phyloP scores from a whole-genome alignment of 1,140 invertebrate genomes.

The Teleogryllus occipitalis region DNA sequence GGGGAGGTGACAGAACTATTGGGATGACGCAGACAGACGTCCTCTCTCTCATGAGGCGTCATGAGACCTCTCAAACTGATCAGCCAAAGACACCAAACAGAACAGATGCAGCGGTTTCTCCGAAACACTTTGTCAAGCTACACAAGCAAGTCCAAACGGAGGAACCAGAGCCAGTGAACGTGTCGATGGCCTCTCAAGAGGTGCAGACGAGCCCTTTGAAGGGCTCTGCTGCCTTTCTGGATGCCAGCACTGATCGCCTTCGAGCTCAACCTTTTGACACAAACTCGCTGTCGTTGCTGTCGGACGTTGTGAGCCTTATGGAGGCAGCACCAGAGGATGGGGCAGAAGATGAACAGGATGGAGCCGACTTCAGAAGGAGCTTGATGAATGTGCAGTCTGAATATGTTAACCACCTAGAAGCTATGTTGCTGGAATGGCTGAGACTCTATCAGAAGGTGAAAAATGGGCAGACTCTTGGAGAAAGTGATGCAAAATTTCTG shows the following conservation, averaged over 20 bases:
- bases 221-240: not conserved
- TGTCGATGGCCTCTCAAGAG: not conserved
- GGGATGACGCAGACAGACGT: too few species aligned
- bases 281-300: not conserved
- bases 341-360: too few species aligned
- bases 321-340: too few species aligned
- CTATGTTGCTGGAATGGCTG: not conserved
- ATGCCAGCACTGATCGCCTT: not conserved
- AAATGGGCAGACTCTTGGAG: not conserved
- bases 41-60: not conserved
- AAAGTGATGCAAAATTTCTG: not conserved
- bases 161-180: not conserved
- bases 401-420: not conserved
- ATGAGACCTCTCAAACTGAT: not conserved
- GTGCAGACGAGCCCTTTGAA: not conserved
- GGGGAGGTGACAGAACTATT: not conserved
- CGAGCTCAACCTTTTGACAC: not conserved
- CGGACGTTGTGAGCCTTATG: not conserved
- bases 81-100: not conserved
- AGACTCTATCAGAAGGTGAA: not conserved
- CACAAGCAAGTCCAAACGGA: not conserved
- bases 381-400: not conserved
- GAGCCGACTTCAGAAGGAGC: too few species aligned
- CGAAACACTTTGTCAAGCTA: not conserved
- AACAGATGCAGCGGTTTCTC: not conserved